Evolutionary conservation across 30 jellyfish, hydroid and myxozoan species (phyloP), one percentile per base, ranked within the genome.

Genomic region (Pseudorhiza aurosa): DNA sequence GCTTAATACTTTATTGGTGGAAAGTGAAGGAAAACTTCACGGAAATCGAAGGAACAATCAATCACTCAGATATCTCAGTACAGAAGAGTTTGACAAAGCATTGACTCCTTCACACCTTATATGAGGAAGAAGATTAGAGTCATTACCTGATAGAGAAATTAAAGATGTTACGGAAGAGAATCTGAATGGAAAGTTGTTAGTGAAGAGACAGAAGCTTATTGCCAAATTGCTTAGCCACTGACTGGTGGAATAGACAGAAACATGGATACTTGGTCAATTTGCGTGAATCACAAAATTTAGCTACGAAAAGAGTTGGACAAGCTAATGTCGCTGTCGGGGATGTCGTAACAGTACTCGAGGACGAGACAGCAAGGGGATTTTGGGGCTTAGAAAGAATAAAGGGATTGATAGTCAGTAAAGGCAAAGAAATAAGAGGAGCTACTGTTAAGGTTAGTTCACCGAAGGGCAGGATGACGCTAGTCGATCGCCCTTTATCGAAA

Each of bases 181-280:
- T 10, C 58, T 63, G 25, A 63, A 12, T 63, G 31, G 71, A 1
- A 33, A 40, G 77, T 18, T 12, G n/a, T 44, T 25, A 37, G 36
- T 18, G 18, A 68, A 40, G 69, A 68, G 82, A 68, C 35, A 44
- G 40, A n/a, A 43, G 24, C 40, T 35, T 43, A 43, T 68, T 25
- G 70, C 68, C 21, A 18, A 18, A 36, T 68, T 27, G 40, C 18
- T 35, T n/a, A 36, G 30, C 21, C 68, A n/a, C n/a, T n/a, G n/a
- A 68, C 35, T 68, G 82, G 42, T 68, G 82, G 82, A 36, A 68
- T 2, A 37, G 82, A 68, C 40, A 75, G 82, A 21, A 40, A 39
- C 18, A 36, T 36, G 82, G 27, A 18, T 35, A 68, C 40, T 67
- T 68, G 27, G 70, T 35, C 18, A 21, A 43, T 11, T 68, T 36